A percentile compares a stretch with the other conserved stretches of the same genome.
phyloP scores from a whole-genome alignment of 2,113 vertebrate genomes.

The Noctilio leporinus region DNA sequence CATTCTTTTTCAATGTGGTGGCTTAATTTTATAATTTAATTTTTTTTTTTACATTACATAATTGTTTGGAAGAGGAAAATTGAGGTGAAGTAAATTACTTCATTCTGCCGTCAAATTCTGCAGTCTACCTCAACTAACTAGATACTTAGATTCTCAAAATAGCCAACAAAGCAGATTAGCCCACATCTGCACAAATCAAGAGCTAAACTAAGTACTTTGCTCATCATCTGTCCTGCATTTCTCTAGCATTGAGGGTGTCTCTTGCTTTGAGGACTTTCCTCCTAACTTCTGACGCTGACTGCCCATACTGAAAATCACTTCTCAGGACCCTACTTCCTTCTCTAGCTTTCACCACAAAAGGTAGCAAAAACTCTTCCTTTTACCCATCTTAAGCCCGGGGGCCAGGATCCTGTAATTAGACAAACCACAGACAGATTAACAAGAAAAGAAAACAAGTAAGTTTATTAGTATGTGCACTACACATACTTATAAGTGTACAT shows the following conservation, averaged over 20 bases:
- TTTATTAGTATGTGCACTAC: background rate
- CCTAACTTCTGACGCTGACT: background rate
- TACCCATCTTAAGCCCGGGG: background rate
- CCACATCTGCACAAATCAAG: background rate
- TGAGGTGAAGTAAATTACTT: background rate
- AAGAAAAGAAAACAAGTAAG: background rate
- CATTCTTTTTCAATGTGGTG: background rate
- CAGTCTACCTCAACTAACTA: background rate
- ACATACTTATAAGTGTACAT: too few relatives aligned
- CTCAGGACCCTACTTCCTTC: background rate
- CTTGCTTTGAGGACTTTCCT: background rate
- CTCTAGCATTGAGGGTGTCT: background rate
- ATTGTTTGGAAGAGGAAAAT: background rate
- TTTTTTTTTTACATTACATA: background rate
- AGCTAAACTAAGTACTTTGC: background rate
- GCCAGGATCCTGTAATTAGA: background rate
- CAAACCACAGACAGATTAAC: background rate
- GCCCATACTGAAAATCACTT: background rate
- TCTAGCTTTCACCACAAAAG: background rate
- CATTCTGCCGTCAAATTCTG: background rate
- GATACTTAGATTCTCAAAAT: background rate
- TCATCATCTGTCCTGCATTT: background rate
- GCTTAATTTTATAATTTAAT: constrained; percentile 11
- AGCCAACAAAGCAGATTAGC: background rate
- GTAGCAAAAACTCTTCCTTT: background rate